Evolutionary conservation across 2,113 vertebrate genomes (phyloP).

Genomic region (Rhinoptilus africanus): DNA sequence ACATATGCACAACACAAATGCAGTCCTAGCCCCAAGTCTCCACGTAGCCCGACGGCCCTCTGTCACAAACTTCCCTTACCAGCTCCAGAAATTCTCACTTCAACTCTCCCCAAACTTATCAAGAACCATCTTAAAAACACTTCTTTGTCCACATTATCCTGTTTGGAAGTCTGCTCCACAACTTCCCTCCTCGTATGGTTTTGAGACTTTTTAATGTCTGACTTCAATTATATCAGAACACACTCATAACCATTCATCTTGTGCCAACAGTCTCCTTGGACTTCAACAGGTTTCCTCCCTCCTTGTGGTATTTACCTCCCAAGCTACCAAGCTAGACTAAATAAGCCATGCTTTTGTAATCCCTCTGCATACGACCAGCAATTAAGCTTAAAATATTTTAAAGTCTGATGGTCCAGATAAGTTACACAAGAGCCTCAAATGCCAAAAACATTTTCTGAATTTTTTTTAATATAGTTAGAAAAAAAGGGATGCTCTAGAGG

Average conservation of each 20-base stretch:
- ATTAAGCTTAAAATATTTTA: neutral
- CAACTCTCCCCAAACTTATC: neutral
- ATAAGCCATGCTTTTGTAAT: conserved; percentile 17
- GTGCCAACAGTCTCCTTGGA: conserved; percentile 21
- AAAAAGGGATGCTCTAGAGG: neutral
- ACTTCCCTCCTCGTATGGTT: conserved; percentile 10
- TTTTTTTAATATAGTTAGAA: neutral
- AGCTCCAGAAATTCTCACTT: neutral
- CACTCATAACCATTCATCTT: conserved; percentile 31
- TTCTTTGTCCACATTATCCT: conserved; percentile 56
- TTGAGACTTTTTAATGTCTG: conserved; percentile 42
- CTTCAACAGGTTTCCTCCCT: conserved; percentile 49
- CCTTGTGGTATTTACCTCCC: neutral
- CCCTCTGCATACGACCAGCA: neutral
- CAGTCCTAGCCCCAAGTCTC: neutral
- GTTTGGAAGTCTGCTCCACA: conserved; percentile 38
- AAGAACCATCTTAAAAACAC: conserved; percentile 19
- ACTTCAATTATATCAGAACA: conserved; percentile 49
- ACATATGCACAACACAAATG: neutral
- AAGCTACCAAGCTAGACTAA: conserved; percentile 45
- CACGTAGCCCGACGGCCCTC: rapidly evolving
- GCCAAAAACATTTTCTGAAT: neutral
- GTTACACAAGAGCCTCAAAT: neutral
- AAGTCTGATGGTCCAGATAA: neutral
- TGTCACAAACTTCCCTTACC: neutral